These are phyloP conservation scores for Tuberolachnus salignus DNA, from an alignment of 2,888 invertebrate species.

Conservation along the genomic window DNA sequence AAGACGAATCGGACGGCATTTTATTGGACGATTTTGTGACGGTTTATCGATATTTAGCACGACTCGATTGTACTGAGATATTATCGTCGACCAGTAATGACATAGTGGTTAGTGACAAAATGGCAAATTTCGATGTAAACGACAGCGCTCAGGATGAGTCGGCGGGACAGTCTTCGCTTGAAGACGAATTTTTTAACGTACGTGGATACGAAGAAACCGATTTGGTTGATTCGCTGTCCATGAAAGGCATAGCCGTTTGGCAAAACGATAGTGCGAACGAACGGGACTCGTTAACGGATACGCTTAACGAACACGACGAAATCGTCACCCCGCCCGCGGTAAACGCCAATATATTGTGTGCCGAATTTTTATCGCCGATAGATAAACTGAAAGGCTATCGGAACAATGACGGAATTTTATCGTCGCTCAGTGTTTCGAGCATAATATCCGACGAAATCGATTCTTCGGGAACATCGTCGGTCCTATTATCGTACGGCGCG, in stretches of 20 bases:
- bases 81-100: background rate
- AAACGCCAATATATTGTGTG: background rate
- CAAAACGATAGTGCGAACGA: background rate
- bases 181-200: background rate
- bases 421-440: slow-evolving; percentile 17
- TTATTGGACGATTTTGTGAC: slow-evolving; percentile 6
- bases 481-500: background rate
- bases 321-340: background rate
- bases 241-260: background rate
- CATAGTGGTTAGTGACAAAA: background rate
- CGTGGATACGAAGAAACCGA: background rate
- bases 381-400: background rate
- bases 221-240: background rate
- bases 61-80: background rate
- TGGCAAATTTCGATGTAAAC: background rate
- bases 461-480: background rate
- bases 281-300: background rate
- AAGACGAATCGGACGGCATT: background rate
- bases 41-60: slow-evolving; percentile 18
- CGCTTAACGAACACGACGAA: background rate
- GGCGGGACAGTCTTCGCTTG: background rate
- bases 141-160: background rate
- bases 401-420: slow-evolving; percentile 1
- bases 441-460: background rate
- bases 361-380: background rate